Base-by-base conservation (phyloP, 2,888 invertebrate species). In the Temnothorax ravouxi region DNA sequence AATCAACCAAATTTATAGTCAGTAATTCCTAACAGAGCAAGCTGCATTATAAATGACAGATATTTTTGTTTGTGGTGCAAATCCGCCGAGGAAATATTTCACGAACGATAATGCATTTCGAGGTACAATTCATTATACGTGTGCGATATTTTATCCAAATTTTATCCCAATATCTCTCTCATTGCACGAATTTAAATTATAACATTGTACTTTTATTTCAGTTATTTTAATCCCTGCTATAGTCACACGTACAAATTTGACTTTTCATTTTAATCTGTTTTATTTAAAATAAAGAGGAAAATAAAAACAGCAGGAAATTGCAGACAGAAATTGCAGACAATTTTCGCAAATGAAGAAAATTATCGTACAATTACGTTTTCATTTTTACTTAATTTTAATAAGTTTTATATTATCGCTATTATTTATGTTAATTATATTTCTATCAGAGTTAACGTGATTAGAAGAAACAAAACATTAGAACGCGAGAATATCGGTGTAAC, bases 1-100 rank as follows among this genome's bases (percentile, higher is more conserved):
- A 77, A 77, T 69, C 13, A 25, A 44, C n/a, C 13, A 54, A 61
- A 75, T 75, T 61, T 75, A 34, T 61, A 47, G n/a, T 6, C 15
- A n/a, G 18, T 13, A 47, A 41, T 72, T 56, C 38, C 21, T 41
- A 77, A 54, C 44, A 41, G 2, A 11, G 41, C 18, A 13, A 54
- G 4, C 5, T 69, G 44, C 29, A 29, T 54, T 54, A 44, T 4
- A 29, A 77, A 77, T 67, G 54, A 25, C 29, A 54, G 41, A 54
- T 54, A 69, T 56, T 69, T 77, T 69, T 77, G 5, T 62, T 15
- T 2, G 18, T 9, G 21, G 21, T 38, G 6, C 50, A 41, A 41
- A 18, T 11, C 25, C 44, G 5, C 5, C 9, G 54, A 54, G 71
- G 29, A 56, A 29, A 77, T 77, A 77, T 54, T 69, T 69, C 54